These are phyloP conservation scores for Amphipyra tragopoginis DNA, from an alignment of 2,888 invertebrate genomes.

Conservation along the genomic window DNA sequence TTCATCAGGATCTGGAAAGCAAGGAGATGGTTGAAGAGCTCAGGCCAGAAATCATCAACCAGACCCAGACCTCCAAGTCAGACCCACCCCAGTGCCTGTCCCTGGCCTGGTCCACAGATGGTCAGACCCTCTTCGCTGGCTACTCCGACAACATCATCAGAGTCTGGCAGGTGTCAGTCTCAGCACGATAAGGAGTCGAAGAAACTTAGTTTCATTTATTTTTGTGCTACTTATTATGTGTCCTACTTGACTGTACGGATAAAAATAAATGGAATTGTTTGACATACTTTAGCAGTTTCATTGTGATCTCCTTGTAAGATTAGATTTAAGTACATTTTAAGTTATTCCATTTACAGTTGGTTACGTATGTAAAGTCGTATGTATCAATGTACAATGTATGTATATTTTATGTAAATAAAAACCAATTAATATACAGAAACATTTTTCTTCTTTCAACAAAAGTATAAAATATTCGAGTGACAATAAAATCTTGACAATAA, in stretches of 20 bases:
- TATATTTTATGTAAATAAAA: constrained; percentile 80
- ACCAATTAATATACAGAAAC: constrained; percentile 54
- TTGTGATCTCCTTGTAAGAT: constrained; percentile 80
- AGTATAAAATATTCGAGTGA: constrained; percentile 34
- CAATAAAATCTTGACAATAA: constrained; percentile 15
- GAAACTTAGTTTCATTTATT: constrained; percentile 85
- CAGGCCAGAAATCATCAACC: constrained; percentile 97
- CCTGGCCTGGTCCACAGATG: constrained; percentile 99
- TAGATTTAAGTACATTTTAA: constrained; percentile 55
- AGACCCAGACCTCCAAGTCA: constrained; percentile 93
- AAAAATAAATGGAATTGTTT: constrained; percentile 88
- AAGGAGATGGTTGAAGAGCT: constrained; percentile 99
- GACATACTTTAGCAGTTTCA: constrained; percentile 76
- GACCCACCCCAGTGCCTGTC: constrained; percentile 99
- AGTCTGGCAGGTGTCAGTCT: constrained; percentile 99
- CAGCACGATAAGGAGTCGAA: constrained; percentile 91
- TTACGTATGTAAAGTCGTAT: constrained; percentile 57
- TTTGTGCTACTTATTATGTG: constrained; percentile 75
- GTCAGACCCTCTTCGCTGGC: constrained; percentile 99
- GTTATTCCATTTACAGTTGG: constrained; percentile 43
- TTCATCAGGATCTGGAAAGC: constrained; percentile 97
- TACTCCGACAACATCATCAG: constrained; percentile 99
- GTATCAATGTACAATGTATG: constrained; percentile 63
- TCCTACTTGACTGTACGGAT: constrained; percentile 64
- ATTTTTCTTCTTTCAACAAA: constrained; percentile 61